A percentile compares a stretch with the other conserved stretches of the same genome.
Conservation (phyloP, 2,113 vertebrate genomes). For the Carassius gibelio region DNA sequence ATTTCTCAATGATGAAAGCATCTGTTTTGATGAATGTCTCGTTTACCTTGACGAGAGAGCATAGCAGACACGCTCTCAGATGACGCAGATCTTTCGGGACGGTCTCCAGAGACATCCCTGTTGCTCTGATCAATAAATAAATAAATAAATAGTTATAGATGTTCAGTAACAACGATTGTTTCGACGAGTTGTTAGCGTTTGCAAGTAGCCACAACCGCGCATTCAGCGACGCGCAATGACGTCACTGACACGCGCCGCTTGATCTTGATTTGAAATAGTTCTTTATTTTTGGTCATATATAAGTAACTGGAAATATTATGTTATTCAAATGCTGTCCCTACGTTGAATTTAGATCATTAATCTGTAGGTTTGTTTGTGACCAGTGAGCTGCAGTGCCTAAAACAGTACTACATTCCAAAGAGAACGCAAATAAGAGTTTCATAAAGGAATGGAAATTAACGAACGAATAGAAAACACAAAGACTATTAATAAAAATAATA, state of each 20-base stretch:
- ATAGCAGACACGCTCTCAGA: constrained; percentile 90
- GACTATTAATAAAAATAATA: no score
- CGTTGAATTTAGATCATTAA: background rate
- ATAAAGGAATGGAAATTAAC: no score
- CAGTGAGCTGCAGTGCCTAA: no score
- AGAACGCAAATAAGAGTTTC: background rate
- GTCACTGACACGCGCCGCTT: background rate
- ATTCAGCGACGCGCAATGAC: constrained; percentile 9
- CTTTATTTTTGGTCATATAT: no score
- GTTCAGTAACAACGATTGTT: background rate
- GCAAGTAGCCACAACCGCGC: background rate
- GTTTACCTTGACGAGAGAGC: constrained; percentile 91
- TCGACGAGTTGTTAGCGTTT: background rate
- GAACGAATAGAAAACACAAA: background rate
- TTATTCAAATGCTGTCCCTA: background rate
- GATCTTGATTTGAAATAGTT: no score
- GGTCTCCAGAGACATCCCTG: constrained; percentile 86
- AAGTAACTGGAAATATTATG: no score
- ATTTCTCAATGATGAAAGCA: background rate
- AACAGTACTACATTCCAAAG: background rate
- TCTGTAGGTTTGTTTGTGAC: background rate
- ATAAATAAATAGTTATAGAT: background rate
- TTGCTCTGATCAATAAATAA: background rate
- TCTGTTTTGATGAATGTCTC: background rate
- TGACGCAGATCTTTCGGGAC: constrained; percentile 93